These are phyloP conservation scores for Leucophenga montana DNA, from an alignment of 2,888 invertebrate species.

Conservation along the genomic window DNA sequence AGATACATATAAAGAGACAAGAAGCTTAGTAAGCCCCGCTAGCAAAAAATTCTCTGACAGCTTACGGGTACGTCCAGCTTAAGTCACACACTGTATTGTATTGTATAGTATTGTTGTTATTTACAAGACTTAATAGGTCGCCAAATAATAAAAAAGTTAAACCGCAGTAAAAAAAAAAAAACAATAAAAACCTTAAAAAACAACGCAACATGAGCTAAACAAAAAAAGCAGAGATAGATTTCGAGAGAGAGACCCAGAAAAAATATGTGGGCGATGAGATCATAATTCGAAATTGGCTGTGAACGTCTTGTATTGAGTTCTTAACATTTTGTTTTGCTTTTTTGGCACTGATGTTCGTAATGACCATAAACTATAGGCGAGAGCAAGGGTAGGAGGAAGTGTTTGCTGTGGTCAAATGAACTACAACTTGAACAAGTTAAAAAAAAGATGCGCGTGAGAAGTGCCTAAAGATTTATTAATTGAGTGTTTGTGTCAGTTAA, in stretches of 20 bases:
- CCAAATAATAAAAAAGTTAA: slow-evolving; percentile 16
- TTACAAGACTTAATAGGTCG: slow-evolving; percentile 25
- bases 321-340: neutral
- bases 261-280: slow-evolving; percentile 66
- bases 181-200: too few species aligned
- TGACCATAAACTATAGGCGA: slow-evolving; percentile 44
- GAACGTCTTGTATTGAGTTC: neutral
- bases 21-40: neutral
- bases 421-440: slow-evolving; percentile 24
- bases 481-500: slow-evolving; percentile 8
- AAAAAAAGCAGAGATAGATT: neutral
- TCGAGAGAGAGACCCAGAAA: neutral
- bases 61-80: slow-evolving; percentile 15
- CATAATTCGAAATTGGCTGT: slow-evolving; percentile 40
- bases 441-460: slow-evolving; percentile 24
- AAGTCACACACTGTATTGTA: neutral
- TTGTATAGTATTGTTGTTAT: neutral
- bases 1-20: slow-evolving; percentile 13
- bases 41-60: slow-evolving; percentile 2
- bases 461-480: slow-evolving; percentile 11
- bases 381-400: neutral
- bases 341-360: slow-evolving; percentile 44
- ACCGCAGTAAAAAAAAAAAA: neutral
- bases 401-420: slow-evolving; percentile 5
- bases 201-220: neutral